Evolutionary conservation across 2,888 invertebrate species (phyloP).

Genomic region (Rhamnusium bicolor): DNA sequence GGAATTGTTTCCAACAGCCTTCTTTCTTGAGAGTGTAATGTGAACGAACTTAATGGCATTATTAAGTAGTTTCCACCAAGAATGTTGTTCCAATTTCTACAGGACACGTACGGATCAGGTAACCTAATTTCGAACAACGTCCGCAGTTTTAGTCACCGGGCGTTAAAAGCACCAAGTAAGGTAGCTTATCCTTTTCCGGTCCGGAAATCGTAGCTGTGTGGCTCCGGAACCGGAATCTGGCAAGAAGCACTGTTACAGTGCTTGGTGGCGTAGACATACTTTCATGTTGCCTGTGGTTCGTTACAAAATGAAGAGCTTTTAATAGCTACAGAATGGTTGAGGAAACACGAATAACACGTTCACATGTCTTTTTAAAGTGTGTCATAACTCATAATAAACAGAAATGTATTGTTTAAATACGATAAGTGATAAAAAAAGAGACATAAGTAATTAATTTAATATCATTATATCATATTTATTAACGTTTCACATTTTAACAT

Average conservation of each 20-base stretch:
- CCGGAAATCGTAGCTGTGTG: conserved; percentile 53
- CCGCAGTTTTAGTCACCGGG: conserved; percentile 49
- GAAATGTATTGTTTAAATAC: too few species aligned
- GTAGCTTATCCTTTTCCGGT: conserved; percentile 52
- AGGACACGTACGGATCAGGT: conserved; percentile 56
- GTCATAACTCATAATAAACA: not conserved
- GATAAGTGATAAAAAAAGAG: too few species aligned
- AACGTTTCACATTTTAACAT: too few species aligned
- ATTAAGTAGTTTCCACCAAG: conserved; percentile 39
- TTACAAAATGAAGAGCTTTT: not conserved
- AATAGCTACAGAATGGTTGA: not conserved
- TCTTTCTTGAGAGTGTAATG: conserved; percentile 34
- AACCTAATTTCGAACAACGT: conserved; percentile 58
- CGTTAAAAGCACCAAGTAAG: conserved; percentile 47
- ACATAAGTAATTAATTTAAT: too few species aligned
- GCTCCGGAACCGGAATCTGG: conserved; percentile 48
- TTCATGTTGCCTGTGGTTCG: conserved; percentile 15
- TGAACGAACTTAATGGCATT: conserved; percentile 39
- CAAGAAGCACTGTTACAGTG: conserved; percentile 33
- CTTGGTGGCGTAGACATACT: conserved; percentile 14
- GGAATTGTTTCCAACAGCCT: conserved; percentile 27
- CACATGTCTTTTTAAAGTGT: not conserved
- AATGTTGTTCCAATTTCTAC: conserved; percentile 49
- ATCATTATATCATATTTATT: too few species aligned
- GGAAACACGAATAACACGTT: not conserved